A percentile compares a stretch with the other conserved stretches of the same genome.
These are phyloP conservation scores for Trachelus tabidus DNA, from an alignment of 2,888 invertebrate species.

Conservation along the genomic window DNA sequence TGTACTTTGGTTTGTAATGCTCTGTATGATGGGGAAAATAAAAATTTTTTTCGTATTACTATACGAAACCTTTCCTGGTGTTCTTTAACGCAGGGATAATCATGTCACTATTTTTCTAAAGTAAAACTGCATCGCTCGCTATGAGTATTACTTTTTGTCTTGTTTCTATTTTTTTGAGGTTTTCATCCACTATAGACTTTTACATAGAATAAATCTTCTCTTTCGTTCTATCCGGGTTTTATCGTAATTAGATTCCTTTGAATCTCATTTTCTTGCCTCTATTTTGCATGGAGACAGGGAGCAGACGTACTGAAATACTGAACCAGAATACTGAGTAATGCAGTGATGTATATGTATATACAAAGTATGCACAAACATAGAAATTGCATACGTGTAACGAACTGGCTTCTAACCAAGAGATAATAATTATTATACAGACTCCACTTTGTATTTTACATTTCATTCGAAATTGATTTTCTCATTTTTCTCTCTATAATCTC, in stretches of 20 bases:
- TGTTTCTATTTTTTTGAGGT: background rate
- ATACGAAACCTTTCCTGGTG: background rate
- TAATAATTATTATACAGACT: background rate
- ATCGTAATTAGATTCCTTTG: background rate
- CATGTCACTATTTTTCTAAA: background rate
- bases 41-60: background rate
- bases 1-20: background rate
- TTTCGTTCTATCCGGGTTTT: background rate
- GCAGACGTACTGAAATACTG: background rate
- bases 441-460: background rate
- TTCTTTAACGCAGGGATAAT: background rate
- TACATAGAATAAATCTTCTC: background rate
- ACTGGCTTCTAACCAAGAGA: background rate
- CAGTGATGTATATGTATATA: background rate
- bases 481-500: background rate
- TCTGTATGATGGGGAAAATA: background rate
- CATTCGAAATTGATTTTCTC: background rate
- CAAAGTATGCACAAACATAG: background rate
- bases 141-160: background rate
- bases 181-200: background rate
- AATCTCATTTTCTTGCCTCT: background rate
- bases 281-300: background rate
- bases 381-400: background rate
- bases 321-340: background rate
- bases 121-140: background rate